These are phyloP conservation scores for Athetis lepigone DNA, from an alignment of 2,888 invertebrate genomes.

Conservation along the genomic window DNA sequence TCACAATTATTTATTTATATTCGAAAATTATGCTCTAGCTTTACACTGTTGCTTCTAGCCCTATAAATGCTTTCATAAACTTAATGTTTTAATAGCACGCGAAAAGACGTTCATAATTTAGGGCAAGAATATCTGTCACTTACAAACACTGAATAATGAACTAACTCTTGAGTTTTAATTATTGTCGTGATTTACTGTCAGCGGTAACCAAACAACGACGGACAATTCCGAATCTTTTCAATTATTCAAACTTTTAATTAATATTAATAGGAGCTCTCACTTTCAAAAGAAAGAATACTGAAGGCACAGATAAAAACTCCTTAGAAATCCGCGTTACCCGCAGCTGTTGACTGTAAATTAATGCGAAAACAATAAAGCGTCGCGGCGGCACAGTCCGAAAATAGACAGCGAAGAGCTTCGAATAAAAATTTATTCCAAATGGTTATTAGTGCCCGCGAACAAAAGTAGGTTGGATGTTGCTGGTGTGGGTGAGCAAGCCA, in stretches of 20 bases:
- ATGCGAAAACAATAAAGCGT: slow-evolving; percentile 89
- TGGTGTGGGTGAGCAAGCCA: slow-evolving; percentile 77
- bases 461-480: slow-evolving; percentile 76
- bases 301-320: slow-evolving; percentile 87
- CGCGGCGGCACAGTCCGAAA: slow-evolving; percentile 78
- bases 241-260: slow-evolving; percentile 91
- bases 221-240: slow-evolving; percentile 88
- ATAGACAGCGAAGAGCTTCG: slow-evolving; percentile 80
- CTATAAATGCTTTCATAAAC: slow-evolving; percentile 8
- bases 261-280: slow-evolving; percentile 89
- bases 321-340: slow-evolving; percentile 87
- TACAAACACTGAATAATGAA: slow-evolving; percentile 83
- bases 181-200: slow-evolving; percentile 84
- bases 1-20: slow-evolving; percentile 20
- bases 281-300: slow-evolving; percentile 89
- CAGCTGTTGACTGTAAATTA: slow-evolving; percentile 89
- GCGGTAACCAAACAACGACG: slow-evolving; percentile 83
- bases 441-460: slow-evolving; percentile 85
- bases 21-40: slow-evolving; percentile 16
- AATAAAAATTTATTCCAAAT: slow-evolving; percentile 86
- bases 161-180: slow-evolving; percentile 84
- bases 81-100: slow-evolving; percentile 12
- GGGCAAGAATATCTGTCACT: slow-evolving; percentile 75
- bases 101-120: slow-evolving; percentile 34
- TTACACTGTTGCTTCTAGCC: slow-evolving; percentile 12